Evolutionary conservation across 1,140 invertebrate species (phyloP), one percentile per base, ranked within the genome.

Genomic region (Calliphora vicina): DNA sequence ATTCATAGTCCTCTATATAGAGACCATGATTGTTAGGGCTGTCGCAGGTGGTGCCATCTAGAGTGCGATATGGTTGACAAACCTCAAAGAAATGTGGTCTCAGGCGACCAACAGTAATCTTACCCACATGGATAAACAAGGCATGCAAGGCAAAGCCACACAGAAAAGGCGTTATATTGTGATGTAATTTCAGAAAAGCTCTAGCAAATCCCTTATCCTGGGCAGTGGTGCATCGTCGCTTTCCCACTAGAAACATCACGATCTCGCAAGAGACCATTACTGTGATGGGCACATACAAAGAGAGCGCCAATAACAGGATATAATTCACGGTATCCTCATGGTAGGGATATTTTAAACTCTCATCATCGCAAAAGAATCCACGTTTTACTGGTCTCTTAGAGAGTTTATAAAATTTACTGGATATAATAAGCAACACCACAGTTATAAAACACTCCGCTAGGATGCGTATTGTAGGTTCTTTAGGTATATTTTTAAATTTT

Each of bases 361-460:
- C 95, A 92, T 99, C 98, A 89, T 97, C 94, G 91, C 98, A 99
- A 91, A 96, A 99, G 92, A 99, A 99, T 12, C 98, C 98, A 82
- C 97, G 92, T 83, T 96, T 91, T 91, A 94, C 97, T 0, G 97
- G 96, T 42, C 93, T 90, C 8, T 94, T 42, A 83, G 78, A 85
- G 10, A 88, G 8, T 0, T 57, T 67, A 23, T 23, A 67, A 17
- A 67, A 23, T 23, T 23, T 23, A 50, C 12, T 6, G 15, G 45
- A 2, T 50, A 50, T 13, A 13, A 50, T 13, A 13, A 50, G 4
- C 12, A 50, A 13, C 1, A 50, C 15, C 12, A 50, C 12, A 50
- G 45, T 50, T 13, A 50, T 2, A 17, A 50, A 2, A 2, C 10
- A 50, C 15, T 50, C 45, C 1, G 1, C 15, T 2, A 50, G 1